Percentiles rank a stretch among this genome's conserved stretches.
Evolutionary conservation across 1,140 invertebrate genomes (phyloP).

Genomic region (Nautilus pompilius): DNA sequence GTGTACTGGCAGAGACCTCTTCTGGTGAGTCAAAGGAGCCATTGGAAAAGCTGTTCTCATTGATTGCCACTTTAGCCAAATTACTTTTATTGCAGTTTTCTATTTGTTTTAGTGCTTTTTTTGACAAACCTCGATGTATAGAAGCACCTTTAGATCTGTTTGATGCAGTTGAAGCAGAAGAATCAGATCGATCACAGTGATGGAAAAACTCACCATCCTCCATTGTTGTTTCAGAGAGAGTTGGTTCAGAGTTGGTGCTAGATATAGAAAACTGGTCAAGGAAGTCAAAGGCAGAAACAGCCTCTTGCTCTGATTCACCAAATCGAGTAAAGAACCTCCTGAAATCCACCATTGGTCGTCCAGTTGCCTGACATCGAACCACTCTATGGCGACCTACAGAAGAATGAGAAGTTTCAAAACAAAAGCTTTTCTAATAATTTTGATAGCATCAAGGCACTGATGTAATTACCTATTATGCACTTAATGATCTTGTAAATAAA

Average conservation of each 20-base stretch:
- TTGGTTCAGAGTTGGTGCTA: constrained; percentile 1
- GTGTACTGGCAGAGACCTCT: background rate
- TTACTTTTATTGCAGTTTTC: background rate
- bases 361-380: no score
- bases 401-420: no score
- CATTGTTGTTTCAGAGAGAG: background rate
- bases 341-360: constrained; percentile 26
- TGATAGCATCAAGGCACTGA: no score
- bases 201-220: background rate
- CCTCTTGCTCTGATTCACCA: constrained; percentile 34
- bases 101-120: background rate
- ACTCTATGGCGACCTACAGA: background rate
- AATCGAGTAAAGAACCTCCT: constrained; percentile 32
- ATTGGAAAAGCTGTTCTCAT: background rate
- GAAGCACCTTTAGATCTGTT: background rate
- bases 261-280: constrained; percentile 29
- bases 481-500: no score
- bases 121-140: background rate
- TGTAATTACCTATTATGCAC: no score
- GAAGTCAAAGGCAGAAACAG: constrained; percentile 42
- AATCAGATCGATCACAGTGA: background rate
- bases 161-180: background rate
- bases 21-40: background rate
- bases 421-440: no score
- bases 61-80: background rate